Evolutionary conservation across 2,888 invertebrate species (phyloP), one percentile per base, ranked within the genome.

Genomic region (Altica lythri): DNA sequence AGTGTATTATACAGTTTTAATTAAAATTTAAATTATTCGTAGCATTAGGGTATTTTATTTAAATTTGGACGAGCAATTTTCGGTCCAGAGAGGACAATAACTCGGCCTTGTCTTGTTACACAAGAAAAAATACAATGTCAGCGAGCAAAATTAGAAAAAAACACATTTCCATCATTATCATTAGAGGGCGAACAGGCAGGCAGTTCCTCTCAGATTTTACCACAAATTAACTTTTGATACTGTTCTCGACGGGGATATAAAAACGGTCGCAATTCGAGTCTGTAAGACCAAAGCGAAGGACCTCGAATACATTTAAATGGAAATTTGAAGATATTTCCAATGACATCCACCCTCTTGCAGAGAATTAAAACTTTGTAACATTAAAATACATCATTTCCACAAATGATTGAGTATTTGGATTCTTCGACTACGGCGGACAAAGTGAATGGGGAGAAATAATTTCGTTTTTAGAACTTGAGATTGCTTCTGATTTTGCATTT

Each of bases 221-320:
- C 76, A 74, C 76, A 75, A 76, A 76, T 76, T 76, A 76, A 75
- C 76, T 75, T 76, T 71, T 75, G 75, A 73, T 75, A 74, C 72
- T 72, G 75, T 75, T 72, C 76, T 76, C 76, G 68, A 68, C 68
- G 76, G 76, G 70, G 73, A 73, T 72, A 75, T 76, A 76, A 76
- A 76, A 76, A 75, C 70, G 71, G 66, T 64, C 69, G 74, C 73
- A 75, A 75, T 75, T 75, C 71, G 72, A 49, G 49, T 59, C 57
- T 53, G 58, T 42, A 59, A 57, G 61, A 57, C 60, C 60, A 57
- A 44, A 58, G 62, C 65, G 59, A 61, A 60, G 59, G 63, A 62
- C 65, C 66, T 64, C 66, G 70, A 74, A 73, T 74, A 74, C 74
- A 75, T 76, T 74, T 75, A 75, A 75, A 76, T 76, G 75, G 74